A percentile compares a stretch with the other conserved stretches of the same genome.
Evolutionary conservation across 2,888 invertebrate genomes (phyloP).

Genomic region (Pandemis cinnamomeana): DNA sequence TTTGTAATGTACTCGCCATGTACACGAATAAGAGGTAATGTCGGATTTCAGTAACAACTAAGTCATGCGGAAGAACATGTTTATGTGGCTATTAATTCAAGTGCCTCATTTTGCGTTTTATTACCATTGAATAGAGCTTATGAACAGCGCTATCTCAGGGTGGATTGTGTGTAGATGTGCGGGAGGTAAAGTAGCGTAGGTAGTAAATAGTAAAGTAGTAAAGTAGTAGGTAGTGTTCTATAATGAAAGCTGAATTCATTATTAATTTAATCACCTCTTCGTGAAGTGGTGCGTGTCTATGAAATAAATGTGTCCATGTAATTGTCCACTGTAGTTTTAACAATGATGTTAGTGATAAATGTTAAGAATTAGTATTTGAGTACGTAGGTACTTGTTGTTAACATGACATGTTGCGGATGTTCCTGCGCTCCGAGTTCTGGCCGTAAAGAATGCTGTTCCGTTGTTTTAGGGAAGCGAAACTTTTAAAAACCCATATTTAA

Average conservation of each 20-base stretch:
- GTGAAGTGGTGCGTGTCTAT: conserved; percentile 52
- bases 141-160: conserved; percentile 22
- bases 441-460: too few relatives aligned
- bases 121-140: background rate
- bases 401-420: too few relatives aligned
- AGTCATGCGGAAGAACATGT: conserved; percentile 24
- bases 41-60: conserved; percentile 21
- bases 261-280: conserved; percentile 67
- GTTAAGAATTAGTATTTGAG: too few relatives aligned
- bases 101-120: conserved; percentile 11
- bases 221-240: conserved; percentile 47
- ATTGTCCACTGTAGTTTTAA: too few relatives aligned
- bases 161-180: conserved; percentile 18
- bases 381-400: too few relatives aligned
- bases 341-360: too few relatives aligned
- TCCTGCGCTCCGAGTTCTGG: too few relatives aligned
- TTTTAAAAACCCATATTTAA: too few relatives aligned
- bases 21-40: conserved; percentile 20
- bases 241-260: conserved; percentile 80
- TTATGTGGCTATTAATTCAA: conserved; percentile 1
- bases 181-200: conserved; percentile 54
- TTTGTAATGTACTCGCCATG: background rate
- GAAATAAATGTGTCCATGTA: too few relatives aligned
- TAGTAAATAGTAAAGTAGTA: too few relatives aligned
- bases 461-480: too few relatives aligned